phyloP scores from a whole-genome alignment of 2,797 vertebrate species.

The Malurus leucopterus region DNA sequence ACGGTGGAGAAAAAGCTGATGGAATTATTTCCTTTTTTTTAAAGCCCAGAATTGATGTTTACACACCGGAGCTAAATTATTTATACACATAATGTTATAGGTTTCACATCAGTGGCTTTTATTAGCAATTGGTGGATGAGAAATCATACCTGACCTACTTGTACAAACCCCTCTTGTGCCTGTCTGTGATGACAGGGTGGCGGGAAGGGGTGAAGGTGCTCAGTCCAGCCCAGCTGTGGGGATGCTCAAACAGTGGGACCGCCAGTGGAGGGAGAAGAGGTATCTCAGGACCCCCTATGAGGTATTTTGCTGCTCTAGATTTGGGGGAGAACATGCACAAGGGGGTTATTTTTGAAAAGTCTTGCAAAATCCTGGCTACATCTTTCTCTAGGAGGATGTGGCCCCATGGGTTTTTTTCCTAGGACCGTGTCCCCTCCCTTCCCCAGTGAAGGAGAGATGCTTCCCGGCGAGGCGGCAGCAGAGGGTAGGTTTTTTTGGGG shows the following conservation, averaged over 20 bases:
- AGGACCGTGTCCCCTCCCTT: accelerated
- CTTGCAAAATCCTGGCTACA: background rate
- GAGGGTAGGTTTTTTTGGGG: background rate
- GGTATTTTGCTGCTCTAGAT: background rate
- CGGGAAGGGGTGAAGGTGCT: background rate
- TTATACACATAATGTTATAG: slow-evolving; percentile 49
- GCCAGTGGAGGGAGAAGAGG: background rate
- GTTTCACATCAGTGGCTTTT: slow-evolving; percentile 54
- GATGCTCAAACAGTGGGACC: background rate
- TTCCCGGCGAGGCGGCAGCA: background rate
- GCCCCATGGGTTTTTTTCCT: background rate
- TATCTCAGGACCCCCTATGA: background rate
- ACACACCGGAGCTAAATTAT: slow-evolving; percentile 54
- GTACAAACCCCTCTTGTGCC: background rate
- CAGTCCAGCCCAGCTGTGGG: background rate
- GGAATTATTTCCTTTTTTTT: background rate
- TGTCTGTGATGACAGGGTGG: background rate
- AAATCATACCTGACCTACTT: slow-evolving; percentile 57
- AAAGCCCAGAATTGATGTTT: slow-evolving; percentile 46
- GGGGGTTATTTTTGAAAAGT: background rate
- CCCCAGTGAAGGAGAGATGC: accelerated
- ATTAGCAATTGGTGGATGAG: slow-evolving; percentile 27
- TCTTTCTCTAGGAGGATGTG: background rate
- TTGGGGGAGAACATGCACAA: background rate
- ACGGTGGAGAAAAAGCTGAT: background rate